Base-by-base conservation (phyloP, 2,888 invertebrate species). In the Unio pictorum region DNA sequence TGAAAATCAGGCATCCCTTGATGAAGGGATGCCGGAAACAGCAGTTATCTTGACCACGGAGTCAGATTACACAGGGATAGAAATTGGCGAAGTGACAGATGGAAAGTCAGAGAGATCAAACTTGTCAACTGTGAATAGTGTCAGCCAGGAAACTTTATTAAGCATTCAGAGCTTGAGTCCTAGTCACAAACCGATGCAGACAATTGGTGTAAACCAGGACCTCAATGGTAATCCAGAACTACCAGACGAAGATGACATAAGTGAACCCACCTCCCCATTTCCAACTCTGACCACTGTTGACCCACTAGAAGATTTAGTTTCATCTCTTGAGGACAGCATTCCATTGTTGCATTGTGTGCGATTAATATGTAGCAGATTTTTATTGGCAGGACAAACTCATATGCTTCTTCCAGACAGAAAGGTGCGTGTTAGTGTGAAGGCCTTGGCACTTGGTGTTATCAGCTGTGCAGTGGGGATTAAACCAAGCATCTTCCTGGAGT, bases 371-470 rank as follows among this genome's bases (percentile, higher is more conserved):
- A 93, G 94, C 17, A 93, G 93, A 69, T 96, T 95, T 88, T 91
- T 96, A 34, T 89, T 96, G 54, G 92, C 93, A 20, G 95, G 95
- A 0, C 91, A 69, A 26, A 76, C 70, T 66, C 88, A 90, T 67
- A 84, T 84, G 20, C 77, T 88, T 60, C 93, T 94, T 64, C 91
- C 94, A 3, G 97, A 97, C 87, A 93, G 93, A 89, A 91, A 91
- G 30, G 94, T 95, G 56, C 92, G 98, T 56, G 96, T 98, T 55
- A 97, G 97, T 71, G 95, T 97, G 1, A 97, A 98, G 90, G 94
- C 95, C 11, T 92, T 97, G 57, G 95, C 97, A 0, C 88, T 98
- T n/a, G 93, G 93, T 67, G 96, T 96, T 86, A 89, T 98, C 30
- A 93, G 94, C 0, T 93, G 94, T 79, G 93, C 95, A 67, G 90